phyloP scores from a whole-genome alignment of 2,113 vertebrate species.

The Ciconia maguari region DNA sequence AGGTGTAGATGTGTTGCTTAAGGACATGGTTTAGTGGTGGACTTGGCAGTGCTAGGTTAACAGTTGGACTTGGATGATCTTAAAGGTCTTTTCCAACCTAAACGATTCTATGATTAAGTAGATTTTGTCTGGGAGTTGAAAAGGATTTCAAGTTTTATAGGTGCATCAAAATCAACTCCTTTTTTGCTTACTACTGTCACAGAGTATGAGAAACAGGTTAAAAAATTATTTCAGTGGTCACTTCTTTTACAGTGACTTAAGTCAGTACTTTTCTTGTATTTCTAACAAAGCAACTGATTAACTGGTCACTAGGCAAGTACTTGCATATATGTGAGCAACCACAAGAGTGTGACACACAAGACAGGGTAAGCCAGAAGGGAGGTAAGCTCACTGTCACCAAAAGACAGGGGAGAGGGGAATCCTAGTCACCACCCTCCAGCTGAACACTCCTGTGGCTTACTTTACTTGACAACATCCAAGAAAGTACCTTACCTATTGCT shows the following conservation, averaged over 20 bases:
- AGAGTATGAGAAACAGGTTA: not conserved
- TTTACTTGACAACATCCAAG: not conserved
- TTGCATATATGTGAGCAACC: accelerated
- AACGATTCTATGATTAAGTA: not conserved
- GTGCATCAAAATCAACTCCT: not conserved
- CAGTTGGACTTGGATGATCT: not conserved
- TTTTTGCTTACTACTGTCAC: not conserved
- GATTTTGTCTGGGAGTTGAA: not conserved
- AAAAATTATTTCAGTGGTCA: not conserved
- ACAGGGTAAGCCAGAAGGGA: not conserved
- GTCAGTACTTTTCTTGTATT: not conserved
- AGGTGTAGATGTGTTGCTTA: not conserved
- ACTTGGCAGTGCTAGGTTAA: not conserved
- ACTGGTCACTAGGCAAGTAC: not conserved
- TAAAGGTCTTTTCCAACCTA: not conserved
- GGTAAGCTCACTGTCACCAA: not conserved
- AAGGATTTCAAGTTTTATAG: not conserved
- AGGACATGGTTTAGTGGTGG: not conserved
- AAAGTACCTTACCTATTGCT: not conserved
- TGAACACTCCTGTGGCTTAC: not conserved
- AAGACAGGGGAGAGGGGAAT: not conserved
- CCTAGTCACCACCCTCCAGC: not conserved
- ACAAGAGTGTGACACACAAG: not conserved
- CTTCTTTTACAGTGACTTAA: not conserved
- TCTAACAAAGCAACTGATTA: not conserved